phyloP scores from a whole-genome alignment of 1,140 invertebrate genomes.

The Mizuhopecten yessoensis region DNA sequence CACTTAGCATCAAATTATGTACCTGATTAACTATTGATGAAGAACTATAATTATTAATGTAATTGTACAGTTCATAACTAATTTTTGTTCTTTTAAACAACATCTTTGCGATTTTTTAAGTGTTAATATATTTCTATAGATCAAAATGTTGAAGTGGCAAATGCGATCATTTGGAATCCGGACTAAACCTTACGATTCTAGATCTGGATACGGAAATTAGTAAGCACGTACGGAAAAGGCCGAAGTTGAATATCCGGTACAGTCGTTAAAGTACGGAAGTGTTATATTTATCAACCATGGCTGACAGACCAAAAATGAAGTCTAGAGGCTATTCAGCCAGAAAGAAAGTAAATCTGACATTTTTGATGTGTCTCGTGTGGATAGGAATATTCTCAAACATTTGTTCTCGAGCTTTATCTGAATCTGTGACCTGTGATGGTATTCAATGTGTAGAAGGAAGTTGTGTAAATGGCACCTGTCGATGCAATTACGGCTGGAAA shows the following conservation, averaged over 20 bases:
- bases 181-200: neutral
- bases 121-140: too few relatives aligned
- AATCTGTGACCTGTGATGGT: conserved; percentile 60
- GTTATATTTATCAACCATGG: conserved; percentile 10
- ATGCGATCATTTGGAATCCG: neutral
- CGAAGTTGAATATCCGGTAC: neutral
- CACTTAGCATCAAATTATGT: too few relatives aligned
- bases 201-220: neutral
- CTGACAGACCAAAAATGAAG: neutral
- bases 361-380: neutral
- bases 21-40: too few relatives aligned
- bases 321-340: neutral
- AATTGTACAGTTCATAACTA: too few relatives aligned
- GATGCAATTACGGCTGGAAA: conserved; percentile 95
- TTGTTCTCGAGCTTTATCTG: neutral
- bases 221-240: neutral
- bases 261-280: neutral
- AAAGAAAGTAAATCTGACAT: neutral
- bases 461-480: conserved; percentile 93
- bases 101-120: too few relatives aligned
- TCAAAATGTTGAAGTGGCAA: too few relatives aligned
- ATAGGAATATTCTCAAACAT: neutral
- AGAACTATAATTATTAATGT: too few relatives aligned
- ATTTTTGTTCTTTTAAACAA: too few relatives aligned
- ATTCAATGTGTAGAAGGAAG: conserved; percentile 88